Evolutionary conservation across 2,113 vertebrate species (phyloP).

Genomic region (Artemisiospiza belli): DNA sequence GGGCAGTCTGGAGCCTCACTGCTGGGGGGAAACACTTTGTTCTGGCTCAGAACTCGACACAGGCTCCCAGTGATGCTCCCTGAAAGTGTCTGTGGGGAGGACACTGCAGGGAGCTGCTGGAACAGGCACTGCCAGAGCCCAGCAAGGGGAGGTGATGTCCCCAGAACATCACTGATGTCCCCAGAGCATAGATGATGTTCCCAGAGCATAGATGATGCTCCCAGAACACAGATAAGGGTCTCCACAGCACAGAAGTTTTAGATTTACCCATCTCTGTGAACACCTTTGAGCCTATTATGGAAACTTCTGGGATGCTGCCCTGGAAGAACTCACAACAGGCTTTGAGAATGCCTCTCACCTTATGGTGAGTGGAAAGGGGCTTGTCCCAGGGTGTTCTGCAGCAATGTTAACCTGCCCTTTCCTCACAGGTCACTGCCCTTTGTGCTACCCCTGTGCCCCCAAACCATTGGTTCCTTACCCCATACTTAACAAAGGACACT

Average conservation of each 20-base stretch:
- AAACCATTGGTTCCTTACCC: neutral
- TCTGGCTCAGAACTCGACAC: neutral
- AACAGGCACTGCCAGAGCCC: neutral
- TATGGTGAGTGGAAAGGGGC: neutral
- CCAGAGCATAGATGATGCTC: too few relatives aligned
- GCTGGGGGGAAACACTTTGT: neutral
- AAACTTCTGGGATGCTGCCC: neutral
- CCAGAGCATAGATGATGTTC: neutral
- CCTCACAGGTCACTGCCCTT: neutral
- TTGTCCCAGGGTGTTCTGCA: neutral
- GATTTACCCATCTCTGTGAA: neutral
- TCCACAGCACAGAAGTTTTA: neutral
- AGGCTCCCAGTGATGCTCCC: neutral
- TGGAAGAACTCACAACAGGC: neutral
- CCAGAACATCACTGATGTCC: neutral
- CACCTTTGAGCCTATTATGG: neutral
- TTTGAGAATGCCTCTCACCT: neutral
- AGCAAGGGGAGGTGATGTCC: fast-evolving
- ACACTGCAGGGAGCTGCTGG: neutral
- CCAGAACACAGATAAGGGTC: neutral
- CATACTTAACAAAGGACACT: neutral
- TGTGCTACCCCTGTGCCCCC: neutral
- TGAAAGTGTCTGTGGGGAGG: neutral
- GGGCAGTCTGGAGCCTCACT: fast-evolving
- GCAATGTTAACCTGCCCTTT: neutral